Percentiles rank a stretch among this genome's conserved stretches.
Evolutionary conservation across 53 echinoderm and acorn worm species (phyloP).

Genomic region (Luidia sarsii): DNA sequence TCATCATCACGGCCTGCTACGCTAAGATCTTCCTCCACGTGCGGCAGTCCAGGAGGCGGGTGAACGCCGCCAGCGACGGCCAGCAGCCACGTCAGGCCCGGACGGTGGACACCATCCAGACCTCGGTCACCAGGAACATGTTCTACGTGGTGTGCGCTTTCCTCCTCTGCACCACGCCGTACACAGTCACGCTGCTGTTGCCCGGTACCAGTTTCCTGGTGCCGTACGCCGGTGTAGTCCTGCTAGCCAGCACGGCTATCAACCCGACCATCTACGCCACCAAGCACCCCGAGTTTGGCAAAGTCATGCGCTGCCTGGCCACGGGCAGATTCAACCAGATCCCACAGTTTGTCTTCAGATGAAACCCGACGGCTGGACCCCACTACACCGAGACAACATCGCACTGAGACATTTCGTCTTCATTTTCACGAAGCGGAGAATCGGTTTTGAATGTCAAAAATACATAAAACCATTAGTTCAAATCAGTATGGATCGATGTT

Average conservation of each 20-base stretch:
- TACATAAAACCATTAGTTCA: too few relatives aligned
- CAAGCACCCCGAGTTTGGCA: constrained; percentile 45
- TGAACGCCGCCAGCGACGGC: too few relatives aligned
- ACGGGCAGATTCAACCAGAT: constrained; percentile 18
- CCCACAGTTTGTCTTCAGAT: constrained; percentile 23
- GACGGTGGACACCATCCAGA: background rate
- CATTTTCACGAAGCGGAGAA: background rate
- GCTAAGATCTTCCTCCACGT: constrained; percentile 26
- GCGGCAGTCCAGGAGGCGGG: background rate
- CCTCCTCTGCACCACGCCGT: constrained; percentile 45
- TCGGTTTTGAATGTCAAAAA: background rate
- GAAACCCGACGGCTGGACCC: background rate
- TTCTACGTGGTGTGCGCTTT: constrained; percentile 47
- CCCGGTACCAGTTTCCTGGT: constrained; percentile 22
- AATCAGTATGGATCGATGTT: too few relatives aligned
- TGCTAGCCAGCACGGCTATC: constrained; percentile 8
- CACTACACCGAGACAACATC: too few relatives aligned
- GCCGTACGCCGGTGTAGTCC: constrained; percentile 20
- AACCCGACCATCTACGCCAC: constrained; percentile 43
- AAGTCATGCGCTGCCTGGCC: constrained; percentile 23
- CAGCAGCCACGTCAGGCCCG: too few relatives aligned
- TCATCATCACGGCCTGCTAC: constrained; percentile 34
- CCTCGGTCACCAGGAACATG: constrained; percentile 48
- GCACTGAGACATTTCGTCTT: background rate
- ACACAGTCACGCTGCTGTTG: constrained; percentile 10